phyloP scores from a whole-genome alignment of 2,797 vertebrate genomes.

The Moxostoma hubbsi region DNA sequence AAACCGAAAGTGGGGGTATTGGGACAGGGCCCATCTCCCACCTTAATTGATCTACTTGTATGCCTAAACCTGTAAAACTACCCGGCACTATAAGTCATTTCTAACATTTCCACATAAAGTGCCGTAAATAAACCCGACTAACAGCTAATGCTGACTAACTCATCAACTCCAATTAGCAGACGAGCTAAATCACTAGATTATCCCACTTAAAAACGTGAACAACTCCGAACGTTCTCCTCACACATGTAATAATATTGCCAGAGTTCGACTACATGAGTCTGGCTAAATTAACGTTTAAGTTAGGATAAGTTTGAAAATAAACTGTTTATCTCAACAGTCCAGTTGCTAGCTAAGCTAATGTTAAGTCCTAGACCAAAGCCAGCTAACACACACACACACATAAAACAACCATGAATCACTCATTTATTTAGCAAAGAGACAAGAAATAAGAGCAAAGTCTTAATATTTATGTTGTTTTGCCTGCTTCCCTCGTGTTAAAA shows the following conservation, averaged over 20 bases:
- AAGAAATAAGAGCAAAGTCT: background rate
- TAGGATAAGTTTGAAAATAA: conserved; percentile 37
- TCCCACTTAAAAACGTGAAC: conserved; percentile 2
- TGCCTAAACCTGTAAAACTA: too few relatives aligned
- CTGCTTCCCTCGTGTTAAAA: too few relatives aligned
- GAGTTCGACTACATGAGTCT: too few relatives aligned
- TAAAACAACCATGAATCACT: conserved; percentile 13
- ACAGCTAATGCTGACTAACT: conserved; percentile 51
- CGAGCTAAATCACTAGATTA: conserved; percentile 59
- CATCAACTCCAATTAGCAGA: conserved; percentile 60
- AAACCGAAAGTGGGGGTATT: too few relatives aligned
- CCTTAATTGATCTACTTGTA: too few relatives aligned
- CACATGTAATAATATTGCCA: background rate
- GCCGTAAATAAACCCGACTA: conserved; percentile 11
- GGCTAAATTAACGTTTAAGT: too few relatives aligned
- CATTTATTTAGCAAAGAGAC: background rate
- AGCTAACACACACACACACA: conserved; percentile 13
- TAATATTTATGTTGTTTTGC: too few relatives aligned
- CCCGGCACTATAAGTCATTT: too few relatives aligned
- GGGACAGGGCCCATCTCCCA: too few relatives aligned
- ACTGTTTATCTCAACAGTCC: conserved; percentile 26
- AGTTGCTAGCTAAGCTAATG: conserved; percentile 44
- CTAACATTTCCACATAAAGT: too few relatives aligned
- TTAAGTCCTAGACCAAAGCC: conserved; percentile 46
- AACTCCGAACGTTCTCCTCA: conserved; percentile 1